Conservation (phyloP, 2,113 vertebrate genomes). For the Antechinus stuartii region DNA sequence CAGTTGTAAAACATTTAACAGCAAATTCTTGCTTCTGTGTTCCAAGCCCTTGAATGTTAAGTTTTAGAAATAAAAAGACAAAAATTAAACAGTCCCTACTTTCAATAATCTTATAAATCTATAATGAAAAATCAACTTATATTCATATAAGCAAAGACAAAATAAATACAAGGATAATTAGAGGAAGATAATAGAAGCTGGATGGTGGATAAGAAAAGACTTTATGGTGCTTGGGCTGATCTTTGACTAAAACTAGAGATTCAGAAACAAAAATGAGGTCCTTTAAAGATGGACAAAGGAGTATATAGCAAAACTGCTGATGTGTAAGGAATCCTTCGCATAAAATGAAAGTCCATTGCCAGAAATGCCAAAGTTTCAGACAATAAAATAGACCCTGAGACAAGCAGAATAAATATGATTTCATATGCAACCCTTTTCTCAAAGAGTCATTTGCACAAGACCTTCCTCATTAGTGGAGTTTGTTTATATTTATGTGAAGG, state of each 20-base stretch:
- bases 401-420: neutral
- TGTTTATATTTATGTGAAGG: neutral
- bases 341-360: neutral
- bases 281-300: neutral
- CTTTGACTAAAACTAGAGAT: neutral
- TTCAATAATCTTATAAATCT: neutral
- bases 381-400: neutral
- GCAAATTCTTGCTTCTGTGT: neutral
- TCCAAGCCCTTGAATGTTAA: neutral
- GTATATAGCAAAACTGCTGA: neutral
- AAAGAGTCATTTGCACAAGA: neutral
- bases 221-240: neutral
- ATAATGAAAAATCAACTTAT: neutral
- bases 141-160: neutral
- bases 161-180: neutral
- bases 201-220: neutral
- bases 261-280: neutral
- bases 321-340: neutral
- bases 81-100: neutral
- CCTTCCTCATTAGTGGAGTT: neutral
- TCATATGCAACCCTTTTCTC: neutral
- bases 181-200: neutral
- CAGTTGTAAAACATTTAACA: neutral
- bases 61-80: neutral
- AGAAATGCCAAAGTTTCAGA: neutral